These are phyloP conservation scores for Scalopus aquaticus DNA, from an alignment of 2,113 vertebrate genomes.

Conservation along the genomic window DNA sequence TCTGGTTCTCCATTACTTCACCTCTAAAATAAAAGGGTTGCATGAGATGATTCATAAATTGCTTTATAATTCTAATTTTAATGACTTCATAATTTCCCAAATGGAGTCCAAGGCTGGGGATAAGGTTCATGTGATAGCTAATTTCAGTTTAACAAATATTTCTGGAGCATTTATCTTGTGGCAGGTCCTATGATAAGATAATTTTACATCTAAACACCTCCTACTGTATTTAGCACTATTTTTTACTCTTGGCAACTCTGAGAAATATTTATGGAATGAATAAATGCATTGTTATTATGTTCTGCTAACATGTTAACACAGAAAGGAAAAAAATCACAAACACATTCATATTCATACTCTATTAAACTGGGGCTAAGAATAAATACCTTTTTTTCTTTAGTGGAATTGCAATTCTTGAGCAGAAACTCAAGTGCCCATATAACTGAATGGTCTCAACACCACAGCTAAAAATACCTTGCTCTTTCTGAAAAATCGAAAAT, in stretches of 20 bases:
- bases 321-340: neutral
- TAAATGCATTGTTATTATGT: neutral
- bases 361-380: neutral
- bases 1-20: neutral
- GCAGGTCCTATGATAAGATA: neutral
- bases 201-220: neutral
- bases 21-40: neutral
- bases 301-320: neutral
- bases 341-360: neutral
- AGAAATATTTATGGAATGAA: neutral
- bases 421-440: neutral
- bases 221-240: neutral
- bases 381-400: neutral
- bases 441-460: neutral
- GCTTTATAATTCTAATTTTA: neutral
- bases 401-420: neutral
- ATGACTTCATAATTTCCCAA: neutral
- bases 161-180: neutral
- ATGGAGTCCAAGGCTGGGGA: neutral
- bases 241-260: neutral
- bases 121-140: neutral
- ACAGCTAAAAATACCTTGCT: slow-evolving; percentile 23
- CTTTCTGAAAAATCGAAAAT: slow-evolving; percentile 41
- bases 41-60: neutral
- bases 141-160: slow-evolving; percentile 9